These are phyloP conservation scores for Chromoteleia sp. DNA, from an alignment of 2,888 invertebrate genomes.

Conservation along the genomic window DNA sequence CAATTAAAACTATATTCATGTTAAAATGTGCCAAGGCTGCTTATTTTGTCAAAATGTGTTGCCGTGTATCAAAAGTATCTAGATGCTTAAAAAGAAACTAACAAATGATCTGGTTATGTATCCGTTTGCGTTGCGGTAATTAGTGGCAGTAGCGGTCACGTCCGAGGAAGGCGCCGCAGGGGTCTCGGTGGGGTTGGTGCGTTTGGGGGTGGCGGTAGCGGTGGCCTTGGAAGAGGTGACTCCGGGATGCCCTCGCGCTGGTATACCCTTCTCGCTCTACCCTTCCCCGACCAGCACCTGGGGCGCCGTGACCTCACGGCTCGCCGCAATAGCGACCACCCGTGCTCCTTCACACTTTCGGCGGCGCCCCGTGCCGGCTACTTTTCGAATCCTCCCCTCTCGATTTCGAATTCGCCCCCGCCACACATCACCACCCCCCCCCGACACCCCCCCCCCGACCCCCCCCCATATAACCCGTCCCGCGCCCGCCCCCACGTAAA, in stretches of 20 bases:
- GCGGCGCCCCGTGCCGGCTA: slow-evolving; percentile 92
- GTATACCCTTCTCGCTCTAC: slow-evolving; percentile 95
- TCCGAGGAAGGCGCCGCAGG: slow-evolving; percentile 82
- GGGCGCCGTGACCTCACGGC: slow-evolving; percentile 91
- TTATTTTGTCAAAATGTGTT: slow-evolving; percentile 7
- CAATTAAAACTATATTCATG: too few relatives aligned
- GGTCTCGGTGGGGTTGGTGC: slow-evolving; percentile 81
- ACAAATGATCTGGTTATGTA: slow-evolving; percentile 72
- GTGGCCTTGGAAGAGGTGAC: slow-evolving; percentile 84
- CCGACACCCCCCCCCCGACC: slow-evolving; percentile 72
- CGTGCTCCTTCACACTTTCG: slow-evolving; percentile 90
- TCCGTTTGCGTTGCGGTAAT: slow-evolving; percentile 80
- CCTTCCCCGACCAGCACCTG: slow-evolving; percentile 97
- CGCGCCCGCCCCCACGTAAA: slow-evolving; percentile 79
- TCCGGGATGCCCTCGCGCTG: slow-evolving; percentile 91
- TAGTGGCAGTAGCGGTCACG: slow-evolving; percentile 83
- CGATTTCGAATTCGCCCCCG: slow-evolving; percentile 60
- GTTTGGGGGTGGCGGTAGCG: slow-evolving; percentile 84
- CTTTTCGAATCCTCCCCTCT: slow-evolving; percentile 91
- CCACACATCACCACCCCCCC: slow-evolving; percentile 70
- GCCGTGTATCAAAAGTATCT: slow-evolving; percentile 20
- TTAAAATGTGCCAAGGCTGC: neutral
- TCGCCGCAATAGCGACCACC: slow-evolving; percentile 86
- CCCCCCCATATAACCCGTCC: slow-evolving; percentile 74
- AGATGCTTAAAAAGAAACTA: slow-evolving; percentile 72